Base-by-base conservation (phyloP, 2,113 vertebrate species). In the Ammodytes dubius region DNA sequence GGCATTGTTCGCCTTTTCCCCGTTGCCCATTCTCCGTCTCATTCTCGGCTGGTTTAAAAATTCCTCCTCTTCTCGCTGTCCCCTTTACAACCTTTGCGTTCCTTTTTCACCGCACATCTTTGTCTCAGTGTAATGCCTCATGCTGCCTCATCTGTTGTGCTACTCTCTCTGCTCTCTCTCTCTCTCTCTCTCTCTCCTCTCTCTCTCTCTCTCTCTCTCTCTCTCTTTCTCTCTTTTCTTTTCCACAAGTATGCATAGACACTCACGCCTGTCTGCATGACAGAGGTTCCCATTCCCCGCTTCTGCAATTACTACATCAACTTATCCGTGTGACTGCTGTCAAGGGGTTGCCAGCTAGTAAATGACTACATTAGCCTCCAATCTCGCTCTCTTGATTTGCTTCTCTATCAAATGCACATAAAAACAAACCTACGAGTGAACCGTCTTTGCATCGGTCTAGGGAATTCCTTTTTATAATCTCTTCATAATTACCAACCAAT, bases 281-380 rank as follows among this genome's bases (percentile, higher is more conserved):
- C 37, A 45, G 77, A 83, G 77, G 80, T 65, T 85, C 59, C 66
- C 56, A 82, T 87, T 77, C 76, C 27, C 72, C 47, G 69, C 70
- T 87, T 50, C 86, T 89, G 88, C 83, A 90, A 92, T 87, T 90
- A 88, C 90, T 74, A 94, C 94, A 91, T 86, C 93, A 94, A 93
- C 91, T 86, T 92, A 93, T 89, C 87, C 56, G 66, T 89, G 86
- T 81, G 91, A 87, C 88, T 90, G 81, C 77, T 82, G 87, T 84
- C 87, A 91, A 71, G 19, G 27, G 9, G 83, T 15, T 82, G 40
- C 77, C 86, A 79, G 82, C 72, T 61, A 92, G 64, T 84, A 91
- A 95, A 91, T 79, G 82, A 81, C 82, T 76, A 39, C 76, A 91
- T 84, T 1, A 4, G 50, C 75, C 63, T 77, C 56, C 81, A 64